Percentiles rank a stretch among this genome's conserved stretches.
Conservation (phyloP, 2,797 vertebrate genomes). For the Synaphobranchus kaupii region DNA sequence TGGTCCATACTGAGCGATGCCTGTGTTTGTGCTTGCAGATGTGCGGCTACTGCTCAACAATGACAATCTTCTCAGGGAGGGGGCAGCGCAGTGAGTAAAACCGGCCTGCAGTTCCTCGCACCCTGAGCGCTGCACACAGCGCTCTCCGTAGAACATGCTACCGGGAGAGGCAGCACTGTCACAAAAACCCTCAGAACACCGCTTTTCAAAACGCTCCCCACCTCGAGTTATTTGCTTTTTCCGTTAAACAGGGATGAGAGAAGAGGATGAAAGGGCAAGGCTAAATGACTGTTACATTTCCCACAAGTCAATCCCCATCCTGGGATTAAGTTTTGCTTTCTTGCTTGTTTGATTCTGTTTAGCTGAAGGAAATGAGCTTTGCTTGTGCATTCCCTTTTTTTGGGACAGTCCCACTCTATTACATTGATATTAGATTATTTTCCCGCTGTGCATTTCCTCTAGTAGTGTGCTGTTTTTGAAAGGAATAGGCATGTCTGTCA, state of each 20-base stretch:
- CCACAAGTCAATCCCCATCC: background rate
- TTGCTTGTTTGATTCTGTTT: background rate
- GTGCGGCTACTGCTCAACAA: slow-evolving; percentile 91
- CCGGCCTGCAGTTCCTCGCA: background rate
- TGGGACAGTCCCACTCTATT: background rate
- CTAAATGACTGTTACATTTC: background rate
- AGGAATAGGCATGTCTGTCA: background rate
- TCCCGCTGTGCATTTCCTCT: background rate
- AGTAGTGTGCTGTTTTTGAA: background rate
- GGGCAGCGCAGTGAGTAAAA: slow-evolving; percentile 85
- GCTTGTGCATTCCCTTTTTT: background rate
- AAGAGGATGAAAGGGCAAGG: background rate
- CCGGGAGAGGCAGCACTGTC: background rate
- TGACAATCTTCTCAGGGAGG: slow-evolving; percentile 93
- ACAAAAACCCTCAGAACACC: background rate
- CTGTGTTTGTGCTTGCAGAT: slow-evolving; percentile 69
- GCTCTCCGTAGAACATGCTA: background rate
- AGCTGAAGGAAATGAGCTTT: background rate
- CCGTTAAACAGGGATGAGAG: background rate
- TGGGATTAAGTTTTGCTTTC: background rate
- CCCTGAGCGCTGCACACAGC: background rate
- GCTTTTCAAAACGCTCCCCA: background rate
- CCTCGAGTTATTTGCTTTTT: background rate
- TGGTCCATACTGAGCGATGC: no score
- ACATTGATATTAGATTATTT: background rate